phyloP scores from a whole-genome alignment of 2,797 vertebrate genomes.

The Gobionotothen gibberifrons region DNA sequence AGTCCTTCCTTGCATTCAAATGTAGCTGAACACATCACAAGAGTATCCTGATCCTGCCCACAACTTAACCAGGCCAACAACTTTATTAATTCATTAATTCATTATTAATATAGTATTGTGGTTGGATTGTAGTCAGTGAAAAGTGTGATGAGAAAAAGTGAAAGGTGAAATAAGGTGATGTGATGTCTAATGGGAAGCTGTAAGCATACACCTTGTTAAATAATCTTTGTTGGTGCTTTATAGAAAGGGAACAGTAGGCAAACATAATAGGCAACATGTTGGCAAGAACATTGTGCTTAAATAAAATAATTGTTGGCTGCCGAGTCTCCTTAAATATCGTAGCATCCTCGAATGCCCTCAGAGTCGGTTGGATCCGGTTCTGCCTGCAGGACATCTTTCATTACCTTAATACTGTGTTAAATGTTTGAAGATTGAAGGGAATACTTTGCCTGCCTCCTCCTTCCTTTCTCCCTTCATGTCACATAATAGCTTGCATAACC shows the following conservation, averaged over 20 bases:
- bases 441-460: constrained; percentile 6
- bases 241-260: background rate
- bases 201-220: background rate
- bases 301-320: constrained; percentile 4
- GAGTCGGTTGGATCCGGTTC: constrained; percentile 15
- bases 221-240: background rate
- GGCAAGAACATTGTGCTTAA: background rate
- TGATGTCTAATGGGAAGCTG: background rate
- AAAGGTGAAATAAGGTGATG: background rate
- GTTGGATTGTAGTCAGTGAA: background rate
- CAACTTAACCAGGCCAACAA: background rate
- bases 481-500: background rate
- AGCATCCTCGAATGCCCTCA: background rate
- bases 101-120: too few species aligned
- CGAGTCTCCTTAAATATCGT: background rate
- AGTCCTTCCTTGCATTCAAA: too few species aligned
- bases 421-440: constrained; percentile 22
- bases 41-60: background rate
- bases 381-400: constrained; percentile 38
- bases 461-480: constrained; percentile 16
- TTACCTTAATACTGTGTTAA: constrained; percentile 15
- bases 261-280: background rate
- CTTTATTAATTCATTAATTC: too few species aligned
- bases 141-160: background rate
- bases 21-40: background rate